Evolutionary conservation across 2,797 vertebrate genomes (phyloP).

Genomic region (Sebastes paucispinis): DNA sequence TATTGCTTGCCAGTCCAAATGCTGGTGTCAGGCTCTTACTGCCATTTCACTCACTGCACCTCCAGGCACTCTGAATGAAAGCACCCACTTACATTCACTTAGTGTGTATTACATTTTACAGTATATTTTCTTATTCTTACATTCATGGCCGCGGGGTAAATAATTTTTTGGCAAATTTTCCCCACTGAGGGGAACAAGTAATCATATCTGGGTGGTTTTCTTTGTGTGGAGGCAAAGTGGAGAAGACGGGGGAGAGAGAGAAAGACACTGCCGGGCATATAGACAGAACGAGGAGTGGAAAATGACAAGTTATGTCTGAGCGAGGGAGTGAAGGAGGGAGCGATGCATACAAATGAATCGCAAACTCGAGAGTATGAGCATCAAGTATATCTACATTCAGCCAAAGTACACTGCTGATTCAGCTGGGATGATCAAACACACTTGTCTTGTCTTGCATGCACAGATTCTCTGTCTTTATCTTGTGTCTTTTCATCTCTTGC

Average conservation of each 20-base stretch:
- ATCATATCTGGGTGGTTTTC: conserved; percentile 21
- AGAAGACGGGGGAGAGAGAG: conserved; percentile 22
- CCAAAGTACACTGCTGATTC: conserved; percentile 57
- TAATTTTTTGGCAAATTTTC: conserved; percentile 5
- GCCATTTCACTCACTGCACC: conserved; percentile 33
- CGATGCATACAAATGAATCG: conserved; percentile 47
- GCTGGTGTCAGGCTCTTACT: conserved; percentile 21
- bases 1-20: conserved; percentile 23
- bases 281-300: not conserved
- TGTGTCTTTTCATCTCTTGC: conserved; percentile 19
- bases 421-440: conserved; percentile 53
- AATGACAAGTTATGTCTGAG: conserved; percentile 15
- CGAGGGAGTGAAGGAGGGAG: not conserved
- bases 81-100: conserved; percentile 43
- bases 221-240: conserved; percentile 25
- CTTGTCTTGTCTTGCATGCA: conserved; percentile 23
- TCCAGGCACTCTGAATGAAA: conserved; percentile 48
- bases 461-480: conserved; percentile 34
- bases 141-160: conserved; percentile 11
- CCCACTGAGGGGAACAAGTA: conserved; percentile 19
- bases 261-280: conserved; percentile 2
- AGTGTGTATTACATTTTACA: conserved; percentile 45
- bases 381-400: conserved; percentile 41
- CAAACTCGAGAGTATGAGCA: conserved; percentile 26
- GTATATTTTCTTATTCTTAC: conserved; percentile 38